Conservation (phyloP, 2,888 invertebrate genomes). For the Cantharis rufa region DNA sequence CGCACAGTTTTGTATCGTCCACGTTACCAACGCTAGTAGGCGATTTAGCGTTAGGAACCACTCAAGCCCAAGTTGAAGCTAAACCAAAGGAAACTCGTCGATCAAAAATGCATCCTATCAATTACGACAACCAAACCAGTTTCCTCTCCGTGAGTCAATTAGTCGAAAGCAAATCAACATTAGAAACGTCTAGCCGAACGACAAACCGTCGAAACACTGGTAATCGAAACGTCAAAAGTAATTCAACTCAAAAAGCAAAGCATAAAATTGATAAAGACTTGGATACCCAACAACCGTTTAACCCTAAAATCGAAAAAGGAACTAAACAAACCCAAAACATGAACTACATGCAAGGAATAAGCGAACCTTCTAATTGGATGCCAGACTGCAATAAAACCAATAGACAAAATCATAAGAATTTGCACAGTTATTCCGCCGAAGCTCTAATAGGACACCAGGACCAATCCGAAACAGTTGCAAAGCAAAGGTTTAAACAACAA, state of each 20-base stretch:
- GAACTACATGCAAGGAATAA: slow-evolving; percentile 19
- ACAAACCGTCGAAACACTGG: slow-evolving; percentile 47
- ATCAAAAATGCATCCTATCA: slow-evolving; percentile 30
- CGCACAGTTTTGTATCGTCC: slow-evolving; percentile 56
- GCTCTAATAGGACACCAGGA: slow-evolving; percentile 52
- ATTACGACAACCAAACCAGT: slow-evolving; percentile 51
- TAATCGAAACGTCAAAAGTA: slow-evolving; percentile 34
- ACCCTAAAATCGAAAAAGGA: slow-evolving; percentile 4
- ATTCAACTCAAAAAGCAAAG: slow-evolving; percentile 23
- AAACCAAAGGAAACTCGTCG: slow-evolving; percentile 26
- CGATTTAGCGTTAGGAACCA: slow-evolving; percentile 60
- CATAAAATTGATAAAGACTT: slow-evolving; percentile 17
- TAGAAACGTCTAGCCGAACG: slow-evolving; percentile 41
- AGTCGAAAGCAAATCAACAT: slow-evolving; percentile 59
- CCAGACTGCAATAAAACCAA: slow-evolving; percentile 34
- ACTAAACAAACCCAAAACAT: slow-evolving; percentile 5
- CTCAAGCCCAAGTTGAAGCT: slow-evolving; percentile 43
- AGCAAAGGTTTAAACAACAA: slow-evolving; percentile 26
- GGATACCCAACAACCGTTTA: slow-evolving; percentile 3
- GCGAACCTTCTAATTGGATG: slow-evolving; percentile 28
- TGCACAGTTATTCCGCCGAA: slow-evolving; percentile 54
- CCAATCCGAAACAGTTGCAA: slow-evolving; percentile 23
- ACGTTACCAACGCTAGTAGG: slow-evolving; percentile 66
- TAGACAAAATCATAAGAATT: slow-evolving; percentile 40
- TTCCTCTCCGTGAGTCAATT: slow-evolving; percentile 68